phyloP scores from a whole-genome alignment of 2,113 vertebrate genomes.

The Leptocoma aspasia region DNA sequence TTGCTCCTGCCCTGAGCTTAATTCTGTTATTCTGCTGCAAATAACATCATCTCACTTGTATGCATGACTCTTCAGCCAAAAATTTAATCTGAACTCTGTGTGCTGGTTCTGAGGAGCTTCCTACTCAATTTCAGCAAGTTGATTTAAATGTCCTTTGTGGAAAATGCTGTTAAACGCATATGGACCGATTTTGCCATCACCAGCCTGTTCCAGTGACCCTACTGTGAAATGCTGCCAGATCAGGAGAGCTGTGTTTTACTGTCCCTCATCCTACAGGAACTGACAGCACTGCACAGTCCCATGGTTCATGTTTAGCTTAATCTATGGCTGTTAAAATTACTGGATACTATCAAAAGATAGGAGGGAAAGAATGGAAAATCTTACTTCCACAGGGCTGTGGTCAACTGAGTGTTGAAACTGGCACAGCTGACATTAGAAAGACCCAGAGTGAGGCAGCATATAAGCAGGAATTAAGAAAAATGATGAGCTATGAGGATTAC shows the following conservation, averaged over 20 bases:
- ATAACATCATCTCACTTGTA: neutral
- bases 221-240: neutral
- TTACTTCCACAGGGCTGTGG: neutral
- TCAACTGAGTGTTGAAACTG: neutral
- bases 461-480: neutral
- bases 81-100: neutral
- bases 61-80: neutral
- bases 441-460: neutral
- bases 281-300: neutral
- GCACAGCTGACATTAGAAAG: neutral
- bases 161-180: neutral
- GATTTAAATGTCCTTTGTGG: neutral
- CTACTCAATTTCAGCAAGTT: neutral
- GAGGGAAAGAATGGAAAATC: conserved; percentile 13
- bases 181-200: neutral
- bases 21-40: neutral
- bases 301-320: neutral
- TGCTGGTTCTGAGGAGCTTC: neutral
- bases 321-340: neutral
- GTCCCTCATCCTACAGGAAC: neutral
- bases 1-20: neutral
- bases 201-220: neutral
- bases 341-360: neutral
- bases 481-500: neutral
- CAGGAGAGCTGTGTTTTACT: neutral